Conservation (phyloP, 2,888 invertebrate species). For the Erebia ligea region DNA sequence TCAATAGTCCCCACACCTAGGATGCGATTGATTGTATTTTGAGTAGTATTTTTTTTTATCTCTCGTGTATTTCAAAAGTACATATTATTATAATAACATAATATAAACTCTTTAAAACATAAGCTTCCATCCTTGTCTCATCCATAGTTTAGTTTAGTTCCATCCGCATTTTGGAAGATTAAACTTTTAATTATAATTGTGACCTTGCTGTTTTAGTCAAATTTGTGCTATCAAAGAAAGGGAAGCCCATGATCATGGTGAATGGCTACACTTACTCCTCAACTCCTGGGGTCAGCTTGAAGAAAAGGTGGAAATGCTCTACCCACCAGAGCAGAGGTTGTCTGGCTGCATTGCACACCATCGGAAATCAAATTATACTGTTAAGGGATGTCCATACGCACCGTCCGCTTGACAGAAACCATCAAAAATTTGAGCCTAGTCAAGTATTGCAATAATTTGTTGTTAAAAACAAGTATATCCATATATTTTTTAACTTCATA, state of each 20-base stretch:
- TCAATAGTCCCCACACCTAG: too few relatives aligned
- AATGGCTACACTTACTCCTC: conserved; percentile 53
- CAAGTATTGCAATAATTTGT: neutral
- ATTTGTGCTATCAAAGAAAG: conserved; percentile 41
- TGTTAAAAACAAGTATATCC: neutral
- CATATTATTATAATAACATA: too few relatives aligned
- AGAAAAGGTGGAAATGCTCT: conserved; percentile 58
- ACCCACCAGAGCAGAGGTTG: conserved; percentile 53
- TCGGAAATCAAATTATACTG: conserved; percentile 39
- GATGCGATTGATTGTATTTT: too few relatives aligned
- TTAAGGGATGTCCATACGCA: conserved; percentile 40
- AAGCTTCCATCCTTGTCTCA: too few relatives aligned
- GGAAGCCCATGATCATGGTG: conserved; percentile 49
- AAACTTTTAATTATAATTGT: neutral
- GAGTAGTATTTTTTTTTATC: too few relatives aligned
- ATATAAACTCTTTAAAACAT: too few relatives aligned
- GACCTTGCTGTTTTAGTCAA: conserved; percentile 27
- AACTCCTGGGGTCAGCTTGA: conserved; percentile 41
- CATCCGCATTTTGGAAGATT: neutral
- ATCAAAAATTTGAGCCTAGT: neutral
- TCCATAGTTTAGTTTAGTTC: too few relatives aligned
- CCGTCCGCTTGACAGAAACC: conserved; percentile 6
- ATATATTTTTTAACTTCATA: neutral
- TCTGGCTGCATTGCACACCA: conserved; percentile 46
- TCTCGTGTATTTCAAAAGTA: too few relatives aligned